Evolutionary conservation across 2,113 vertebrate species (phyloP), one percentile per base, ranked within the genome.

Genomic region (Varanus salvator): DNA sequence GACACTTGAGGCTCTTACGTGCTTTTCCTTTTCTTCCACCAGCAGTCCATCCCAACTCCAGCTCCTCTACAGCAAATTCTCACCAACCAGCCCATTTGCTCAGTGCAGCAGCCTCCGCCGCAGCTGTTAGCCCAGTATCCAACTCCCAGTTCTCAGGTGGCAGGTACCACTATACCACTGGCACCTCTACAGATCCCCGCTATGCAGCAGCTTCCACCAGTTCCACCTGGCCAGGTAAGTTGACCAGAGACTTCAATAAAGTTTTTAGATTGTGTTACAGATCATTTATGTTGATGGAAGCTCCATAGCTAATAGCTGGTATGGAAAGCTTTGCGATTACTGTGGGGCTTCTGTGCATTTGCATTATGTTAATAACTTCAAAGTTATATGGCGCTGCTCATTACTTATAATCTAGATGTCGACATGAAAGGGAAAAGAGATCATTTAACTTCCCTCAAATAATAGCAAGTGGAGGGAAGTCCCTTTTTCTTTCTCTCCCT

Each of bases 141-240:
- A 29, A 85, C 96, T 0, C 97, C 97, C 12, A 89, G 93, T 80
- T 93, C 97, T 14, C 98, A 95, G 85, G 96, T 97, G 91, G 94
- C 96, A 38, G 94, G 95, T 75, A 64, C 85, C 92, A 94, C 94
- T 27, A 17, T 90, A 54, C 95, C 97, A 3, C 93, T 98, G 44
- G 97, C 98, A 84, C 98, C 98, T 31, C 96, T 98, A 21, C 98
- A 98, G 95, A 97, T 98, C 86, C 95, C 97, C 5, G 96, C 98
- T 4, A 96, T 97, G 68, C 96, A 96, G 0, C 96, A 96, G 8
- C 93, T 97, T 1, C 89, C 97, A 0, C 95, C 94, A 0, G 95
- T 97, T 69, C 98, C 97, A 57, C 84, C 96, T 74, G 75, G 97
- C 1, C 98, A 98, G 98, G 98, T 99, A 98, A 91, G 19, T 78